Conservation (phyloP, 2,888 invertebrate genomes). For the Spisula subtruncata region DNA sequence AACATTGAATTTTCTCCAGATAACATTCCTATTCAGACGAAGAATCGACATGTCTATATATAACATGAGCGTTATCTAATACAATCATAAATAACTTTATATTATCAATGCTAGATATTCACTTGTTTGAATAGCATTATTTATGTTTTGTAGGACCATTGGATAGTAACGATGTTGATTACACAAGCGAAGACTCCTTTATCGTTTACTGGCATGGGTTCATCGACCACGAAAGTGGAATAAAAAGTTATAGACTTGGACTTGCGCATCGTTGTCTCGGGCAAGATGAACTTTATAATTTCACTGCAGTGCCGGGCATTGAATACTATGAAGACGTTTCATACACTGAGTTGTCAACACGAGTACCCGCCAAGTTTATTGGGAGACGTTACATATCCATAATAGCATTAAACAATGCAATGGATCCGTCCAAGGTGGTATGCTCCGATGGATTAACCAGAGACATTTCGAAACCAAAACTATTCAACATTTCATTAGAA, state of each 20-base stretch:
- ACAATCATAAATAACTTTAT: no score
- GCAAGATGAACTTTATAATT: constrained; percentile 44
- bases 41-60: no score
- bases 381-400: constrained; percentile 35
- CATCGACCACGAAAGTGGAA: constrained; percentile 78
- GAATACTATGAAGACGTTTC: constrained; percentile 28
- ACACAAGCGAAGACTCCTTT: constrained; percentile 61
- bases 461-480: constrained; percentile 71
- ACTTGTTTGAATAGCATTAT: no score
- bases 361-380: constrained; percentile 40
- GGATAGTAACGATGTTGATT: constrained; percentile 73
- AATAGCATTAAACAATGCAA: constrained; percentile 49
- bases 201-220: constrained; percentile 74
- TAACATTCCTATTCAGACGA: no score
- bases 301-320: not conserved
- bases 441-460: constrained; percentile 79
- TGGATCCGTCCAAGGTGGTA: constrained; percentile 72
- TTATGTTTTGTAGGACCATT: constrained; percentile 38
- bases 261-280: constrained; percentile 64
- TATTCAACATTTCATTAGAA: constrained; percentile 63
- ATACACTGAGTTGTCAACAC: constrained; percentile 31
- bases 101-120: no score
- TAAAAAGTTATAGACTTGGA: constrained; percentile 68
- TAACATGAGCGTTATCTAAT: no score
- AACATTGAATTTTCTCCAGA: no score